Evolutionary conservation across 2,797 vertebrate genomes (phyloP), one percentile per base, ranked within the genome.

Genomic region (Decapterus maruadsi): DNA sequence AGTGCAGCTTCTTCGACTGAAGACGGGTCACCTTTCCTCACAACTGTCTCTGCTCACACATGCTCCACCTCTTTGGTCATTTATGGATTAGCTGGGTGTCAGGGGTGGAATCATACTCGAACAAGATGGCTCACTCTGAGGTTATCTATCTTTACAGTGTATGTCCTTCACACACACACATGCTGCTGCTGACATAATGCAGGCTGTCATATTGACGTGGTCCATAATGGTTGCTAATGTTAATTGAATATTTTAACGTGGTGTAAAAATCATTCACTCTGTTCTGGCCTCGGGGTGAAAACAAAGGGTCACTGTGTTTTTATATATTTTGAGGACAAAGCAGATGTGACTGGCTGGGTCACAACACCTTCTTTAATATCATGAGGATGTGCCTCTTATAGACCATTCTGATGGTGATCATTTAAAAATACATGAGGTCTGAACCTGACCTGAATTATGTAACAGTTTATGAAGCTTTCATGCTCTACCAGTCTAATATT

Each of bases 161-260:
- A 42, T 42, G 40, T 42, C 40, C 40, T 42, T 11, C 43, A 46
- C 43, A 46, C 36, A 69, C 63, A 45, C 56, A 50, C 12, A 17
- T 43, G 38, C 57, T 48, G 48, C 6, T 10, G 48, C 34, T 79
- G 75, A 78, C 68, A 72, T 72, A 67, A 80, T 75, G 71, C 17
- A 26, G 22, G 45, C 46, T 81, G 77, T 75, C 84, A 82, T 69
- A 72, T 58, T 72, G 68, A 77, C 11, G n/a, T 60, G 51, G 55
- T 65, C 42, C 71, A 81, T 85, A 77, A 82, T 75, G 72, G 77
- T 43, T 68, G 46, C 46, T 77, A 83, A 89, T 85, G 75, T 72
- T 84, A 81, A 81, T 81, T 78, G 82, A 62, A 77, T 76, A 74
- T 82, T 73, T 73, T 22, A 72, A 53, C 71, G 26, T 31, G 40